phyloP scores from a whole-genome alignment of 2,888 invertebrate species.

The Embidobia sp. region DNA sequence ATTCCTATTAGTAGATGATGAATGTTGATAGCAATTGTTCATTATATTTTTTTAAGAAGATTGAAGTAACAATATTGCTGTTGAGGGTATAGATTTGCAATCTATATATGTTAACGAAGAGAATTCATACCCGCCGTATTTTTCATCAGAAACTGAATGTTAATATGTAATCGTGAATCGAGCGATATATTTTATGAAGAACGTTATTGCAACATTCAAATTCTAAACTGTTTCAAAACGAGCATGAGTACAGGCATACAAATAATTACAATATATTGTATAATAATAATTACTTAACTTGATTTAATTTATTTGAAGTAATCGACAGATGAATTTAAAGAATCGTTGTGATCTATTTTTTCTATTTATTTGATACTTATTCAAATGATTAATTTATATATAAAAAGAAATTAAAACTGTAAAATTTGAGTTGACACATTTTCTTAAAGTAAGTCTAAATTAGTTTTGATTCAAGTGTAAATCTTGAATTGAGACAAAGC shows the following conservation, averaged over 20 bases:
- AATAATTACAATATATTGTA: too few relatives aligned
- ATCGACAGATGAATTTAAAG: too few relatives aligned
- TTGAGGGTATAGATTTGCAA: conserved; percentile 16
- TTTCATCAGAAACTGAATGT: conserved; percentile 13
- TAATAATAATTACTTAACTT: too few relatives aligned
- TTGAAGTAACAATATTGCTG: not conserved
- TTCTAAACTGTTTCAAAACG: conserved; percentile 13
- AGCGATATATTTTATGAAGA: conserved; percentile 41
- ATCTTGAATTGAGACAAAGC: too few relatives aligned
- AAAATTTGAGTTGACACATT: too few relatives aligned
- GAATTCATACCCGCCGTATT: not conserved
- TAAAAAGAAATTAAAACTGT: too few relatives aligned
- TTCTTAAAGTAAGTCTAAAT: too few relatives aligned
- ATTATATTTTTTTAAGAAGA: conserved; percentile 44
- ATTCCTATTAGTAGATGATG: conserved; percentile 29
- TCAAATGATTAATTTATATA: too few relatives aligned
- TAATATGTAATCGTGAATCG: conserved; percentile 10
- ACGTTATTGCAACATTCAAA: conserved; percentile 33
- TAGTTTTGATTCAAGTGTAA: too few relatives aligned
- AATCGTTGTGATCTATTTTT: too few relatives aligned
- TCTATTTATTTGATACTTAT: too few relatives aligned
- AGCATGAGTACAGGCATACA: not conserved
- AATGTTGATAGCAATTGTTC: conserved; percentile 36
- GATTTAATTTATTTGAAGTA: too few relatives aligned
- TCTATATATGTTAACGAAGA: conserved; percentile 5